phyloP scores from a whole-genome alignment of 2,797 vertebrate species.

The Staurois parvus region DNA sequence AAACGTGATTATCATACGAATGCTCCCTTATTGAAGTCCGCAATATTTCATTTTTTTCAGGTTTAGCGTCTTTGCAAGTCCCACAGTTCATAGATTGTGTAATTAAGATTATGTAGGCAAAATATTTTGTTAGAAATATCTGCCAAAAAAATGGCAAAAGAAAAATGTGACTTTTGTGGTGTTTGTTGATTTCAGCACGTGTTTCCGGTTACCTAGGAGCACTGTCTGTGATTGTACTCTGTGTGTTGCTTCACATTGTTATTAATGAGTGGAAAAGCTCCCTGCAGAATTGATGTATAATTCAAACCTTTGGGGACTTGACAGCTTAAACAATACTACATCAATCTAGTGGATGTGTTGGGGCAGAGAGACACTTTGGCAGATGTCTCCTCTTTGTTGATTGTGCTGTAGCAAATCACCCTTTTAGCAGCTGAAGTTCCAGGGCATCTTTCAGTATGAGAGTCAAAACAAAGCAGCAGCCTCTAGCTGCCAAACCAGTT shows the following conservation, averaged over 20 bases:
- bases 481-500: constrained; percentile 26
- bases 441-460: neutral
- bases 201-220: constrained; percentile 16
- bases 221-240: neutral
- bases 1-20: no score
- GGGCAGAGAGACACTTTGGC: constrained; percentile 65
- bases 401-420: constrained; percentile 64
- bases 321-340: constrained; percentile 70
- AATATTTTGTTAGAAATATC: no score
- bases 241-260: constrained; percentile 13
- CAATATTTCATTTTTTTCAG: no score
- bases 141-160: no score
- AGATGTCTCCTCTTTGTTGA: constrained; percentile 68
- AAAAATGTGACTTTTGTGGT: no score
- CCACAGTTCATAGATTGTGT: no score
- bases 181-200: neutral
- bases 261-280: constrained; percentile 67
- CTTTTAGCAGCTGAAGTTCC: constrained; percentile 58
- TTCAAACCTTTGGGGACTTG: constrained; percentile 72
- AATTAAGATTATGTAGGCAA: no score
- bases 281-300: constrained; percentile 71
- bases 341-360: constrained; percentile 67
- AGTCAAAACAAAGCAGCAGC: constrained; percentile 16
- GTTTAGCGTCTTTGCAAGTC: no score
- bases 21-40: no score